phyloP scores from a whole-genome alignment of 2,797 vertebrate species.

The Pseudochaenichthys georgianus region DNA sequence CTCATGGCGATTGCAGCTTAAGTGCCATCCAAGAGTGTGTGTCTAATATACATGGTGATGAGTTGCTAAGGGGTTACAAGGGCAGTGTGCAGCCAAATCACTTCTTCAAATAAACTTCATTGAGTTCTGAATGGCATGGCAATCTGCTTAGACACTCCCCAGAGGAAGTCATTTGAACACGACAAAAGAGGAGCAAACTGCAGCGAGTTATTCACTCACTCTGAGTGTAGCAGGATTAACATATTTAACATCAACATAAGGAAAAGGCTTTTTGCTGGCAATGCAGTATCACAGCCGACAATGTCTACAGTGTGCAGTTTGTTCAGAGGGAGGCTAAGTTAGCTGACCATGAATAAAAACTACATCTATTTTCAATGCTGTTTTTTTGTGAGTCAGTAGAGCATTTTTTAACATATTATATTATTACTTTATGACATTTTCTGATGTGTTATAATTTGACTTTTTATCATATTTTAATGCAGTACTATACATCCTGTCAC shows the following conservation, averaged over 20 bases:
- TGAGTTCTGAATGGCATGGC: conserved; percentile 58
- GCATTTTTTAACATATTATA: not conserved
- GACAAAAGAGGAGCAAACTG: conserved; percentile 49
- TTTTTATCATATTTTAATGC: too few species aligned
- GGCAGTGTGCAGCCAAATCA: conserved; percentile 52
- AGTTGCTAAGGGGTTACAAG: conserved; percentile 73
- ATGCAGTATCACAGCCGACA: not conserved
- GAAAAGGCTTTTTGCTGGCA: conserved; percentile 24
- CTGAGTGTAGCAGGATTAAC: conserved; percentile 51
- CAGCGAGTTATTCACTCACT: conserved; percentile 37
- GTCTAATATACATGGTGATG: conserved; percentile 81
- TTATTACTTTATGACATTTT: too few species aligned
- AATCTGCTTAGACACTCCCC: conserved; percentile 54
- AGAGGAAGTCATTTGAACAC: conserved; percentile 57
- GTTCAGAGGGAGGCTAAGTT: not conserved
- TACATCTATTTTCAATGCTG: conserved; percentile 4
- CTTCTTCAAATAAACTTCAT: conserved; percentile 74
- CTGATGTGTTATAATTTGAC: too few species aligned
- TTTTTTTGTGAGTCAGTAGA: not conserved
- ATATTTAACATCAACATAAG: conserved; percentile 37
- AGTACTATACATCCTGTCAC: not conserved
- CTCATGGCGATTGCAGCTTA: conserved; percentile 59
- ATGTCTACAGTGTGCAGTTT: not conserved
- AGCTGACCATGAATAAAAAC: conserved; percentile 25
- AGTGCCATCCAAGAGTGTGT: conserved; percentile 71